Conservation (phyloP, 2,113 vertebrate genomes). For the Ancistrus triradiatus region DNA sequence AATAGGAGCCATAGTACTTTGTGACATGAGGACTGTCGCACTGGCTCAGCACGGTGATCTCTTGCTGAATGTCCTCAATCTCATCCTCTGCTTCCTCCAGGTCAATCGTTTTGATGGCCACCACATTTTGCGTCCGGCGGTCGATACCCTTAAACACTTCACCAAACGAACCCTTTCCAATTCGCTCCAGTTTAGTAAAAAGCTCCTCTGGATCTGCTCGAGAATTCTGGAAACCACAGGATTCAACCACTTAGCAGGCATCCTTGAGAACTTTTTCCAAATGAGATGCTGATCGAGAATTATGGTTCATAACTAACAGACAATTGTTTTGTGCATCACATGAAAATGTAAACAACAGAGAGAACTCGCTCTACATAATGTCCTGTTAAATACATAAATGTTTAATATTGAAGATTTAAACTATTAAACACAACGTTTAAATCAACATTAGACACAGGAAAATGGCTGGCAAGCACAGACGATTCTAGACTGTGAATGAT, state of each 20-base stretch:
- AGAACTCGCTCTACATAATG: too few relatives aligned
- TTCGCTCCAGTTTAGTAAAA: conserved; percentile 85
- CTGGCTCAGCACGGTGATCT: conserved; percentile 87
- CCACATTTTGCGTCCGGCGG: conserved; percentile 83
- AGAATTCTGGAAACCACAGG: conserved; percentile 65
- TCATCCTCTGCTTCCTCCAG: conserved; percentile 89
- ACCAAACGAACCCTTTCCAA: conserved; percentile 88
- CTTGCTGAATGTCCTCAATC: conserved; percentile 89
- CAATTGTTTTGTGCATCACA: too few relatives aligned
- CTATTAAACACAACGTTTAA: too few relatives aligned
- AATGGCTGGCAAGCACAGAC: too few relatives aligned
- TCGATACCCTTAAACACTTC: conserved; percentile 91
- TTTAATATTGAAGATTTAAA: too few relatives aligned
- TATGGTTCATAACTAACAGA: too few relatives aligned
- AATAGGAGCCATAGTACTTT: conserved; percentile 86
- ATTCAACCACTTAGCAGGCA: neutral
- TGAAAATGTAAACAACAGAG: neutral
- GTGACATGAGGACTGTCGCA: conserved; percentile 87
- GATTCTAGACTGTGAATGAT: too few relatives aligned
- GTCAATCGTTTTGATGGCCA: conserved; percentile 90
- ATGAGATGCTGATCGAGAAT: neutral
- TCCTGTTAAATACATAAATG: neutral
- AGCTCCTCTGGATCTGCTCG: conserved; percentile 83
- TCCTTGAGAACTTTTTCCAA: neutral
- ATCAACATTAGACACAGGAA: too few relatives aligned